Percentiles rank a stretch among this genome's conserved stretches.
Conservation (phyloP, 2,888 invertebrate genomes). For the Leucophenga montana region DNA sequence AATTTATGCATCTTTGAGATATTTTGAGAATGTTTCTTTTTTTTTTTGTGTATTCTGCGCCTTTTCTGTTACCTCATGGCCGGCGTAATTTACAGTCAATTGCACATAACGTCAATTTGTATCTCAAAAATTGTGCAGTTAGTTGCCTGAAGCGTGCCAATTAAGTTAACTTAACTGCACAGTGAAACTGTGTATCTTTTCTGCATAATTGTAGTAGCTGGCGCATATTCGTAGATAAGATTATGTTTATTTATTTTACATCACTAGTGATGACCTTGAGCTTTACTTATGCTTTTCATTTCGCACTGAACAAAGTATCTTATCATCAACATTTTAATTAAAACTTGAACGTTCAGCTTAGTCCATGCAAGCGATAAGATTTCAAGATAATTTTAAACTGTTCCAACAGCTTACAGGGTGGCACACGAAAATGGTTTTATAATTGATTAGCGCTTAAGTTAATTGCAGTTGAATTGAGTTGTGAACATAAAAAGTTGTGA, state of each 20-base stretch:
- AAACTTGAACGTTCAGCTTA: conserved; percentile 40
- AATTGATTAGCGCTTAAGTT: conserved; percentile 28
- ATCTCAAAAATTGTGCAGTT: background rate
- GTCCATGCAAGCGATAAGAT: conserved; percentile 54
- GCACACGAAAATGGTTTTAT: conserved; percentile 26
- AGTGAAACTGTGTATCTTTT: too few relatives aligned
- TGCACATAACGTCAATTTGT: conserved; percentile 20
- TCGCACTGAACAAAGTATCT: conserved; percentile 26
- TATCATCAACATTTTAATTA: conserved; percentile 50
- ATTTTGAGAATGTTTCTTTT: too few relatives aligned
- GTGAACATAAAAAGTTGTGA: conserved; percentile 1
- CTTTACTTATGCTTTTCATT: background rate
- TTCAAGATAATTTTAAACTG: background rate
- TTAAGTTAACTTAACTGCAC: background rate
- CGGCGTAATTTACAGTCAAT: conserved; percentile 12
- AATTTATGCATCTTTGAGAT: too few relatives aligned
- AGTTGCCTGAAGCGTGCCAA: background rate
- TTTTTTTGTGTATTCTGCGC: too few relatives aligned
- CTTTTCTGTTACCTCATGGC: background rate
- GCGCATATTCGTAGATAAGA: too few relatives aligned
- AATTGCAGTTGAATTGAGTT: conserved; percentile 14
- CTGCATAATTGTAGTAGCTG: too few relatives aligned
- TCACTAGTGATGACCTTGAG: background rate
- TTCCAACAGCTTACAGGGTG: conserved; percentile 43
- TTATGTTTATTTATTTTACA: background rate